A percentile compares a stretch with the other conserved stretches of the same genome.
Evolutionary conservation across 2,113 vertebrate species (phyloP).

Genomic region (Lepus europaeus): DNA sequence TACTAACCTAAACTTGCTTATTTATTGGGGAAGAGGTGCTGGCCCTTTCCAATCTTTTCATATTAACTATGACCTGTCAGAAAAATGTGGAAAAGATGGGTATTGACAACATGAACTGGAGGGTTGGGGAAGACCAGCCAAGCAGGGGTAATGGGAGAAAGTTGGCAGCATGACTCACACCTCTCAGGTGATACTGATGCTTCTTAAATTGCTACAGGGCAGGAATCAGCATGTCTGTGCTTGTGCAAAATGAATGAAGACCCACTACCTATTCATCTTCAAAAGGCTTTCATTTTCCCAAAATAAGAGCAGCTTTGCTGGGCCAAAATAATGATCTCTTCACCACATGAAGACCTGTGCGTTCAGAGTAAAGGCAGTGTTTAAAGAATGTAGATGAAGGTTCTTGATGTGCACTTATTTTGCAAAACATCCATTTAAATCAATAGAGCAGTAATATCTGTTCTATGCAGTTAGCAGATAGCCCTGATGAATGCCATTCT

Average conservation of each 20-base stretch:
- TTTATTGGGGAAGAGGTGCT: not conserved
- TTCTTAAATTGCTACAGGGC: constrained; percentile 39
- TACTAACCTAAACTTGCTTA: not conserved
- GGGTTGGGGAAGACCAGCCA: not conserved
- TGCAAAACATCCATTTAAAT: constrained; percentile 40
- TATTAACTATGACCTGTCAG: not conserved
- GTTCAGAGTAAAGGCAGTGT: constrained; percentile 54
- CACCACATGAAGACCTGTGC: constrained; percentile 30
- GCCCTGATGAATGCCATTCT: too few species aligned
- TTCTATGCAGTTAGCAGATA: not conserved
- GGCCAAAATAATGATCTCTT: constrained; percentile 51
- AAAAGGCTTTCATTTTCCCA: constrained; percentile 75
- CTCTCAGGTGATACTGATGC: not conserved
- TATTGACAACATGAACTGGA: not conserved
- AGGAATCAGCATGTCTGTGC: constrained; percentile 51
- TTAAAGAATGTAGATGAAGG: constrained; percentile 51
- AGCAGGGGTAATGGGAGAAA: not conserved
- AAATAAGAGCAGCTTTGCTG: constrained; percentile 54
- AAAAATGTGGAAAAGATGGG: not conserved
- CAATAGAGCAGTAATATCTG: not conserved
- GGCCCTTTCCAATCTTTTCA: not conserved
- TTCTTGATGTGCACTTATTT: not conserved
- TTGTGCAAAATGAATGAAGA: constrained; percentile 71
- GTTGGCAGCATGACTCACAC: not conserved
- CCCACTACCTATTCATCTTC: constrained; percentile 60